These are phyloP conservation scores for Tragelaphus scriptus DNA, from an alignment of 2,113 vertebrate species.

Conservation along the genomic window DNA sequence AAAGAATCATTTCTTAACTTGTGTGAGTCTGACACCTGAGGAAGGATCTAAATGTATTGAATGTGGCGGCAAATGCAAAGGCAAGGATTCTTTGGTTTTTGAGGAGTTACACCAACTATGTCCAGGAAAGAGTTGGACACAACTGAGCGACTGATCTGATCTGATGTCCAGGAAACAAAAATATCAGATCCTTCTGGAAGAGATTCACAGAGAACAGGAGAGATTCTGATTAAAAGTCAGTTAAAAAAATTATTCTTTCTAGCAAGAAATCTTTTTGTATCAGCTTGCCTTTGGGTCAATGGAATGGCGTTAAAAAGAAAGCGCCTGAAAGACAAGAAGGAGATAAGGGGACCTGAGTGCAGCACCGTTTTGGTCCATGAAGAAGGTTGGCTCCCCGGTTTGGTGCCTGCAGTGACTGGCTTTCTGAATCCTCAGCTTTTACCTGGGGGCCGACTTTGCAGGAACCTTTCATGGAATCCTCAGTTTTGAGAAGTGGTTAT, in stretches of 20 bases:
- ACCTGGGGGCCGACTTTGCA: neutral
- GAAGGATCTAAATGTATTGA: neutral
- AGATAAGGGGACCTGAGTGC: neutral
- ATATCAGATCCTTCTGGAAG: neutral
- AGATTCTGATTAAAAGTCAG: neutral
- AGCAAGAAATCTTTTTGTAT: neutral
- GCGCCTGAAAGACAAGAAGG: neutral
- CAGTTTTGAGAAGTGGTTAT: neutral
- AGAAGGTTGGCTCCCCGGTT: neutral
- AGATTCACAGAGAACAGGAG: neutral
- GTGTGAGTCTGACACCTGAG: neutral
- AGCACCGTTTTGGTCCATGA: neutral
- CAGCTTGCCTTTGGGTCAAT: neutral
- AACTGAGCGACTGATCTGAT: too few species aligned
- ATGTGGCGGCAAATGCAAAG: neutral
- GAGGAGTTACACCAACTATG: neutral
- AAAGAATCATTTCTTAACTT: neutral
- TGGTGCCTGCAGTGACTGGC: neutral
- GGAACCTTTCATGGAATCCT: neutral
- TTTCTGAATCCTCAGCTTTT: neutral
- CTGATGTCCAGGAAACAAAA: neutral
- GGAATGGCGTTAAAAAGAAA: neutral
- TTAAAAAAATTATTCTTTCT: neutral
- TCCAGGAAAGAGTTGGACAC: neutral
- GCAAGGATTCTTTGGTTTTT: neutral